Percentiles rank a stretch among this genome's conserved stretches.
These are phyloP conservation scores for Suncus etruscus DNA, from an alignment of 2,113 vertebrate species.

Conservation along the genomic window DNA sequence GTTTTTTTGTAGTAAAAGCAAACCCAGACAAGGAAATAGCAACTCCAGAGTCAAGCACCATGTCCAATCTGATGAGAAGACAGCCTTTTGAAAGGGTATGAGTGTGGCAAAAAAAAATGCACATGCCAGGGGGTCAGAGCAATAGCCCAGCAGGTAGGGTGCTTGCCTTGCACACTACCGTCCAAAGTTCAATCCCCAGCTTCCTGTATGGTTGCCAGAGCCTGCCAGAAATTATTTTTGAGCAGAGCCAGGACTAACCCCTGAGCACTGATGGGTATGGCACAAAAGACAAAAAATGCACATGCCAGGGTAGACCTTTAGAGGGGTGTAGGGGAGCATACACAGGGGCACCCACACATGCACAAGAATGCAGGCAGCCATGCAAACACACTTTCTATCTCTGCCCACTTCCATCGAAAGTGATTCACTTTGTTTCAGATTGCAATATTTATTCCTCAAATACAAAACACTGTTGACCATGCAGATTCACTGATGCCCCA, in stretches of 20 bases:
- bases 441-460: slow-evolving; percentile 80
- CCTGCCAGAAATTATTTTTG: no score
- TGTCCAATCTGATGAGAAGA: accelerated
- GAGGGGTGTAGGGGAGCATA: no score
- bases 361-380: not conserved
- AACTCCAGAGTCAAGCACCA: not conserved
- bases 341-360: no score
- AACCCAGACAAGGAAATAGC: not conserved
- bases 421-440: slow-evolving; percentile 75
- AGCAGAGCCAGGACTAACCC: no score
- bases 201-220: no score
- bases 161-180: no score
- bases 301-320: no score
- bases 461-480: slow-evolving; percentile 41
- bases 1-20: not conserved
- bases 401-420: slow-evolving; percentile 78
- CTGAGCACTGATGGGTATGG: no score
- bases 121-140: no score
- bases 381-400: slow-evolving; percentile 58
- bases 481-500: not conserved
- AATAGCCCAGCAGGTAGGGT: no score
- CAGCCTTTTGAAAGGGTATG: not conserved
- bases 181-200: no score
- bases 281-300: no score
- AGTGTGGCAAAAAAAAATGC: accelerated